Evolutionary conservation across 1,140 invertebrate genomes (phyloP), one percentile per base, ranked within the genome.

Genomic region (Ylistrum balloti): DNA sequence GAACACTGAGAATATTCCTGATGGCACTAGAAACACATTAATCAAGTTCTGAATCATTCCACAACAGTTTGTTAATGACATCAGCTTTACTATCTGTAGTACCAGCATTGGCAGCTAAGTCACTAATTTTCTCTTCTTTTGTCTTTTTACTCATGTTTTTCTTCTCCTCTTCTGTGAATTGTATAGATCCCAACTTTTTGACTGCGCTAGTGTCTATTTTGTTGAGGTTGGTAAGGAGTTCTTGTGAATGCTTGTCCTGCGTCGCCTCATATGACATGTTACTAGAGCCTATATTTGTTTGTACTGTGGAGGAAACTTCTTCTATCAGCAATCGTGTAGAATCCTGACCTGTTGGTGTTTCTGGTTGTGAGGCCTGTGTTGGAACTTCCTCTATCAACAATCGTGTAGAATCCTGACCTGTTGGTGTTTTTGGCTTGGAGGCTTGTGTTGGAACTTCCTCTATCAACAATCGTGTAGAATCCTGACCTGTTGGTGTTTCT

Each of bases 41-140:
- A 45, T 91, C 90, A 22, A 91, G 88, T 85, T 91, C 90, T 34
- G 88, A 87, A 32, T 91, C 90, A 34, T 91, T 88, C 90, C 90
- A 91, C 32, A 85, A 85, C 13, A 86, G 88, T 89, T 87, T 89
- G 74, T 89, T 89, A 45, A 48, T 74, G 87, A 33, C 34, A 33
- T 86, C 86, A 13, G 33, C 1, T 17, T 35, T 56, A 88, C 28
- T 85, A 28, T 28, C 32, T 28, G 89, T 88, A 9, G 48, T 22
- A 13, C 92, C 91, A 38, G 91, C 20, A 90, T 91, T 93, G 20
- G 92, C 88, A 13, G 92, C 92, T 33, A 92, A 45, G 22, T 92
- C 91, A 86, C 88, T 89, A 88, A 92, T 93, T 90, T 91, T 93
- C 90, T 89, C 91, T 33, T 90, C 86, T 22, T 41, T 89, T 17